Evolutionary conservation across 2,888 invertebrate genomes (phyloP).

Genomic region (Hirtodrosophila trivittata): DNA sequence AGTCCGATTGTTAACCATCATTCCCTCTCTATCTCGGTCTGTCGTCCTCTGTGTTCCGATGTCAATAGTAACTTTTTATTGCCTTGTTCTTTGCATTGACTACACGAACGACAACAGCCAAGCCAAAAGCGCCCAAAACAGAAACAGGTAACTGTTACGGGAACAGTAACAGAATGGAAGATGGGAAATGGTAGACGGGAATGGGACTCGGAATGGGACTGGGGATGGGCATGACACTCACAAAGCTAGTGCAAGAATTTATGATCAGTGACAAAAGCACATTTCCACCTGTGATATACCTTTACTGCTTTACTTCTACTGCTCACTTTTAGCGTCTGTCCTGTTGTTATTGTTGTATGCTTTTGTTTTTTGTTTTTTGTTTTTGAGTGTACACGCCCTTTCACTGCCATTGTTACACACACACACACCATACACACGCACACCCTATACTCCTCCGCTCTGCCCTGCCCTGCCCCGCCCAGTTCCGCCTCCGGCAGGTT

Average conservation of each 20-base stretch:
- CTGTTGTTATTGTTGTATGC: conserved; percentile 18
- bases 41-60: conserved; percentile 33
- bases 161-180: conserved; percentile 5
- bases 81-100: conserved; percentile 52
- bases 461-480: conserved; percentile 38
- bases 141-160: conserved; percentile 36
- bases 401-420: conserved; percentile 53
- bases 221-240: conserved; percentile 19
- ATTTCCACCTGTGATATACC: conserved; percentile 76
- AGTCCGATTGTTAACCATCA: conserved; percentile 8
- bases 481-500: not conserved
- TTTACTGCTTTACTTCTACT: conserved; percentile 36
- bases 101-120: conserved; percentile 38
- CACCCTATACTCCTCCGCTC: conserved; percentile 1
- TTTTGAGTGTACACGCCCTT: conserved; percentile 61
- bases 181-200: not conserved
- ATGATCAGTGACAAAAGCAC: conserved; percentile 79
- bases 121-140: conserved; percentile 39
- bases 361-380: conserved; percentile 12
- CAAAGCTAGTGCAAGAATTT: conserved; percentile 65
- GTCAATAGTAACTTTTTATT: conserved; percentile 73
- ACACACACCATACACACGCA: conserved; percentile 1
- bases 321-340: conserved; percentile 6
- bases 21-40: conserved; percentile 24
- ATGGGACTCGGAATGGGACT: not conserved